Conservation (phyloP, 2,113 vertebrate species). For the Festucalex cinctus region DNA sequence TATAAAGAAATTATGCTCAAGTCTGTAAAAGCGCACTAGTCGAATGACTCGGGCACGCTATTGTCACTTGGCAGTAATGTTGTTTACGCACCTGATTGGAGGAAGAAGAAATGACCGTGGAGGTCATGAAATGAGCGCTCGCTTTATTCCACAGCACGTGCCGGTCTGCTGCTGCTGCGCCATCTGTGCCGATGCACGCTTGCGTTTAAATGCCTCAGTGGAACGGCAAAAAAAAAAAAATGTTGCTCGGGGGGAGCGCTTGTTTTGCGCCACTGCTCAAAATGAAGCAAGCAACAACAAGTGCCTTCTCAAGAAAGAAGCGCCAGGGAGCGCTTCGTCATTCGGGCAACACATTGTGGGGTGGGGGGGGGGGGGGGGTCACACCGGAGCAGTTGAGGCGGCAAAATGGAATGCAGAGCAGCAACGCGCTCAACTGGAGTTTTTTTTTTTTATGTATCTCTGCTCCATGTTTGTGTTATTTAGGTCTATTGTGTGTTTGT, state of each 20-base stretch:
- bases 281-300: not conserved
- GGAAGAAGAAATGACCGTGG: not conserved
- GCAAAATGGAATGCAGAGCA: too few species aligned
- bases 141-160: not conserved
- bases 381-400: not conserved
- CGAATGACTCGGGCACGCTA: not conserved
- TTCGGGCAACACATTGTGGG: not conserved
- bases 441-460: too few species aligned
- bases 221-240: not conserved
- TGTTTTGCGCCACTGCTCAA: not conserved
- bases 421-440: too few species aligned
- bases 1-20: not conserved
- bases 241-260: not conserved
- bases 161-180: not conserved
- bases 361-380: not conserved
- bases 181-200: not conserved
- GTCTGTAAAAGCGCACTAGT: not conserved
- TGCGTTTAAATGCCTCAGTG: not conserved
- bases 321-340: constrained; percentile 5
- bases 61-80: not conserved
- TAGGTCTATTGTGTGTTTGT: too few species aligned
- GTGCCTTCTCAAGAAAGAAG: not conserved
- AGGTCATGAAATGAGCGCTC: not conserved
- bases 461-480: too few species aligned
- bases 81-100: not conserved